Evolutionary conservation across 2,113 vertebrate species (phyloP).

Genomic region (Empidonax traillii): DNA sequence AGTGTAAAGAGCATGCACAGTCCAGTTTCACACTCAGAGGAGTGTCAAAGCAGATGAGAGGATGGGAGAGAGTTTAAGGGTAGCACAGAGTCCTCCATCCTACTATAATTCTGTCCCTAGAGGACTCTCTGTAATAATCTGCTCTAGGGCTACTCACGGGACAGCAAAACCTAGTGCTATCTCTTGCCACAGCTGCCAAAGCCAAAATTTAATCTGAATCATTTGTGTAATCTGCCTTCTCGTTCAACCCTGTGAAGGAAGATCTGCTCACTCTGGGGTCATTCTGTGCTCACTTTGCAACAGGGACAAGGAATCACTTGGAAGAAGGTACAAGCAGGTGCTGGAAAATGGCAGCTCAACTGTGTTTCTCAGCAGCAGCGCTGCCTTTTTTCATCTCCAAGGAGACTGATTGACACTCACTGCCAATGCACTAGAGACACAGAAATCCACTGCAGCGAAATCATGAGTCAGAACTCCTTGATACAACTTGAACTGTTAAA

Average conservation of each 20-base stretch:
- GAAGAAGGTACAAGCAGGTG: background rate
- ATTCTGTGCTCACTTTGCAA: background rate
- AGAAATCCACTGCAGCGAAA: conserved; percentile 1
- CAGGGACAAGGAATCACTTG: background rate
- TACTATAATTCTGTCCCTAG: background rate
- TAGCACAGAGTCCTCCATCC: background rate
- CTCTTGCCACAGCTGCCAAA: background rate
- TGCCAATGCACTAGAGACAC: background rate
- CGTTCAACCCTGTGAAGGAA: background rate
- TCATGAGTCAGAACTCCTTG: background rate
- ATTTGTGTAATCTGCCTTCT: background rate
- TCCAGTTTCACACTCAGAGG: background rate
- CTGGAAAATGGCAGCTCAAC: background rate
- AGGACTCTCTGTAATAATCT: rapidly evolving
- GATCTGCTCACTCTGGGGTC: background rate
- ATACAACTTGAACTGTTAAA: background rate
- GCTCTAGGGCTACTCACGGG: background rate
- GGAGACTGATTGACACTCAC: conserved; percentile 13
- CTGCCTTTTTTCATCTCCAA: conserved; percentile 21
- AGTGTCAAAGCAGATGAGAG: background rate
- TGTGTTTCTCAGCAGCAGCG: background rate
- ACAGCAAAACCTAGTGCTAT: background rate
- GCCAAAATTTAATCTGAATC: background rate
- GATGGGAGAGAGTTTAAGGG: background rate
- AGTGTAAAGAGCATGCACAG: background rate